These are phyloP conservation scores for Poeciliopsis turrubarensis DNA, from an alignment of 2,113 vertebrate species.

Conservation along the genomic window DNA sequence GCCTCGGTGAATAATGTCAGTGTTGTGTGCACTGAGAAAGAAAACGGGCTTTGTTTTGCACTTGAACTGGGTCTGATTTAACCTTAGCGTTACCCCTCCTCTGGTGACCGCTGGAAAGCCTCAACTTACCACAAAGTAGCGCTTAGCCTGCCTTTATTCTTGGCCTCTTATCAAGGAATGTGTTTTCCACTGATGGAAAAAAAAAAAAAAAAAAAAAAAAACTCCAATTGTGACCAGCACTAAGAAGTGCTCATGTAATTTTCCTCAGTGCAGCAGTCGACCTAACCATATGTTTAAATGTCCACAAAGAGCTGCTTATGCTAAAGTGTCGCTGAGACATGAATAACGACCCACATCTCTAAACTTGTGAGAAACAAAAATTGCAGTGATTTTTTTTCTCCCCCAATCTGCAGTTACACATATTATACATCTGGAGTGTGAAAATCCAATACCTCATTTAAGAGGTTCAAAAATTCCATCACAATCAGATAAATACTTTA, in stretches of 20 bases:
- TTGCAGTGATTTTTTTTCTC: not conserved
- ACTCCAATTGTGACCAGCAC: slow-evolving; percentile 74
- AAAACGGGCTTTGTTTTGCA: slow-evolving; percentile 42
- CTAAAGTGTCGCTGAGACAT: slow-evolving; percentile 19
- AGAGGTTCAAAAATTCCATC: not conserved
- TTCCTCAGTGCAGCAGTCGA: slow-evolving; percentile 57
- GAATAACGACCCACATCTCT: not conserved
- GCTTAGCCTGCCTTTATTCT: slow-evolving; percentile 55
- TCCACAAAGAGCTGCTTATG: not conserved
- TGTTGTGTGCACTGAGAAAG: slow-evolving; percentile 13
- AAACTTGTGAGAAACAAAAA: not conserved
- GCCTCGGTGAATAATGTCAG: not conserved
- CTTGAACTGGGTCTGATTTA: slow-evolving; percentile 64
- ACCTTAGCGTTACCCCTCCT: slow-evolving; percentile 67
- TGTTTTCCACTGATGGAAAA: slow-evolving; percentile 65
- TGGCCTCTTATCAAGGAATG: slow-evolving; percentile 65
- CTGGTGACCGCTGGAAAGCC: slow-evolving; percentile 50
- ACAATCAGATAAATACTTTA: not conserved
- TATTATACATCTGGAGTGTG: not conserved
- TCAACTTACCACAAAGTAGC: slow-evolving; percentile 61
- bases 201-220: slow-evolving; percentile 12
- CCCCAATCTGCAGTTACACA: not conserved
- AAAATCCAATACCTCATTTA: not conserved
- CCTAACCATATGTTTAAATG: slow-evolving; percentile 28
- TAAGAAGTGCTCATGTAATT: slow-evolving; percentile 64